phyloP scores from a whole-genome alignment of 2,113 vertebrate species.

The Calidris pugnax region DNA sequence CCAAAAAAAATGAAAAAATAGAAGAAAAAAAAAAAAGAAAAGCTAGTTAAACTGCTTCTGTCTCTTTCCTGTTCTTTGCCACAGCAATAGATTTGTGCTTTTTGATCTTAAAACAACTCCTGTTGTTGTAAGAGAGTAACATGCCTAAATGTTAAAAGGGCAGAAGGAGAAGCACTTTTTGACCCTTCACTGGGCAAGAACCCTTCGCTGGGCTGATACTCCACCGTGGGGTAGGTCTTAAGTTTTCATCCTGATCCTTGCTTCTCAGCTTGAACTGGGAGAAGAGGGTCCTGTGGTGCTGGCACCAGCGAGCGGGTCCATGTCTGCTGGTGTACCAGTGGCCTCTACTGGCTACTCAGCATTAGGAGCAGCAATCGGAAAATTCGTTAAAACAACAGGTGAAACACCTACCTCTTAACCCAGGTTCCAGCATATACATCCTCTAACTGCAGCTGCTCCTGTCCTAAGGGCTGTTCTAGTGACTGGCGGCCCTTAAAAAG shows the following conservation, averaged over 20 bases:
- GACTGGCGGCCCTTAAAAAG: not conserved
- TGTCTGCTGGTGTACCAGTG: not conserved
- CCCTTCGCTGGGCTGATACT: not conserved
- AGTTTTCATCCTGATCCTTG: not conserved
- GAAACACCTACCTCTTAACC: not conserved
- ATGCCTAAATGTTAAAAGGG: not conserved
- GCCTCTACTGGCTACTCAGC: not conserved
- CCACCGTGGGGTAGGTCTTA: not conserved
- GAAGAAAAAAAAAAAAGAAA: too few relatives aligned
- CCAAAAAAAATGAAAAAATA: rapidly evolving
- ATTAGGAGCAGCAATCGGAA: not conserved
- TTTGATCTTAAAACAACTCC: not conserved
- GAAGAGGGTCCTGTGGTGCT: not conserved
- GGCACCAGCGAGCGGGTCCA: not conserved
- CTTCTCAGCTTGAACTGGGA: not conserved
- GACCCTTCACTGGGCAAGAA: too few relatives aligned
- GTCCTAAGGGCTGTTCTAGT: not conserved
- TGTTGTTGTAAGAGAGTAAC: not conserved
- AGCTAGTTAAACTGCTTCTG: not conserved
- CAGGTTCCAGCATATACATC: not conserved
- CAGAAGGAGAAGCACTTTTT: not conserved
- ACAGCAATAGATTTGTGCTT: not conserved
- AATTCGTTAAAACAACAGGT: not conserved
- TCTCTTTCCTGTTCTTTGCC: not conserved
- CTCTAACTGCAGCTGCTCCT: not conserved